Conservation (phyloP, 2,888 invertebrate species). For the Chesias legatella region DNA sequence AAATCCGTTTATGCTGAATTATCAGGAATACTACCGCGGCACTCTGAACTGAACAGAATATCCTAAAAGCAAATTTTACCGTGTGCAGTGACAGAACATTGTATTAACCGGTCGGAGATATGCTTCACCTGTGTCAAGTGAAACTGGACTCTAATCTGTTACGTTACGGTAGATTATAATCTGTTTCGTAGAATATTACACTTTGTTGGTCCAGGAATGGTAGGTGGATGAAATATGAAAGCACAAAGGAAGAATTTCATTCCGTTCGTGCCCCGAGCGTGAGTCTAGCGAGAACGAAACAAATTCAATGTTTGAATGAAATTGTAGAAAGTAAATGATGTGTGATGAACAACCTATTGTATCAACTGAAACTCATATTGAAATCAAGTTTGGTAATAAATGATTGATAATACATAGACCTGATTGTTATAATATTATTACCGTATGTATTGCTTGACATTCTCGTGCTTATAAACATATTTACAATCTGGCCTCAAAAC, state of each 20-base stretch:
- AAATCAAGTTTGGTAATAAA: too few relatives aligned
- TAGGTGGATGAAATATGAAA: slow-evolving; percentile 66
- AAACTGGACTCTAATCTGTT: slow-evolving; percentile 46
- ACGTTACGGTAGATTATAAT: slow-evolving; percentile 41
- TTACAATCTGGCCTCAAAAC: slow-evolving; percentile 8
- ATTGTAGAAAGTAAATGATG: slow-evolving; percentile 34
- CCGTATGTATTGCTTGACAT: too few relatives aligned
- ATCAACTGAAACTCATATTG: background rate
- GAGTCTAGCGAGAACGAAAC: slow-evolving; percentile 39
- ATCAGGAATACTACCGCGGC: slow-evolving; percentile 49
- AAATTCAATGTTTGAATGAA: slow-evolving; percentile 45
- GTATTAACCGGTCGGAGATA: slow-evolving; percentile 40
- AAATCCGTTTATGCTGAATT: slow-evolving; percentile 59
- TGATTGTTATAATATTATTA: too few relatives aligned
- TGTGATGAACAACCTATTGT: background rate
- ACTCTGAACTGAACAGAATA: slow-evolving; percentile 44
- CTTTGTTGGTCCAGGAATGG: slow-evolving; percentile 44
- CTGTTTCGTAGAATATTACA: slow-evolving; percentile 27
- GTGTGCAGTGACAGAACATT: slow-evolving; percentile 52
- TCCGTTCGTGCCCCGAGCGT: slow-evolving; percentile 54
- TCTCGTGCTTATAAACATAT: background rate
- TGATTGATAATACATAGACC: too few relatives aligned
- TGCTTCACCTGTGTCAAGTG: slow-evolving; percentile 25
- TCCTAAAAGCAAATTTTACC: slow-evolving; percentile 61
- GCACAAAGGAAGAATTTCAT: slow-evolving; percentile 67